Evolutionary conservation across 2,888 invertebrate species (phyloP), one percentile per base, ranked within the genome.

Genomic region (Conops quadrifasciatus): DNA sequence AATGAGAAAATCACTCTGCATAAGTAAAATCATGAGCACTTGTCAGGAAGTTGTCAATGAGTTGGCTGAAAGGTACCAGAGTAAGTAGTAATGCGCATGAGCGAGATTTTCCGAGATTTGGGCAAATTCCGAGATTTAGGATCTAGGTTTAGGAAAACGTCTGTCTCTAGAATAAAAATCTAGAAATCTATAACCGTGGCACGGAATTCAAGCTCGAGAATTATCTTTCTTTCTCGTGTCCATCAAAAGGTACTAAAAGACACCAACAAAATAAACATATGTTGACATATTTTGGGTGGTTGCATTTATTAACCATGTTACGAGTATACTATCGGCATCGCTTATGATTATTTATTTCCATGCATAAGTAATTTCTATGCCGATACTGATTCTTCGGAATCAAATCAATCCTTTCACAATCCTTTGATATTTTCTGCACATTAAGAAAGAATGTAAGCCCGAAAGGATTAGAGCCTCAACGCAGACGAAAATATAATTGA

Each of bases 361-460:
- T 49, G 4, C 49, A 49, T n/a, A 49, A 49, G 2, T 49, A 16
- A 15, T 49, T 49, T 49, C 19, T 3, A 19, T 19, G 15, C 49
- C n/a, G 49, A 3, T 13, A 19, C n/a, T 49, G 2, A 19, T 49
- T 49, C 19, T 49, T 19, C 49, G 4, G 11, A 49, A 19, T 49
- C n/a, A 19, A 28, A 9, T 13, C 28, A 58, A 58, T 58, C 28
- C 28, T 58, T 36, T 24, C 56, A 19, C 58, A 58, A 58, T 58
- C 58, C 28, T 28, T 9, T 4, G 5, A 36, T 36, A 36, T 7
- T 36, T 36, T 36, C 9, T 36, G 4, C n/a, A 26, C 21, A 24
- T 63, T 63, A 47, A 45, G 24, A 47, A 63, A 63, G 21, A 63
- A 47, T 9, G 63, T 26, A 63, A 15, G 21, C 47, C 47, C 43